Evolutionary conservation across 2,797 vertebrate genomes (phyloP).

Genomic region (Karalla daura): DNA sequence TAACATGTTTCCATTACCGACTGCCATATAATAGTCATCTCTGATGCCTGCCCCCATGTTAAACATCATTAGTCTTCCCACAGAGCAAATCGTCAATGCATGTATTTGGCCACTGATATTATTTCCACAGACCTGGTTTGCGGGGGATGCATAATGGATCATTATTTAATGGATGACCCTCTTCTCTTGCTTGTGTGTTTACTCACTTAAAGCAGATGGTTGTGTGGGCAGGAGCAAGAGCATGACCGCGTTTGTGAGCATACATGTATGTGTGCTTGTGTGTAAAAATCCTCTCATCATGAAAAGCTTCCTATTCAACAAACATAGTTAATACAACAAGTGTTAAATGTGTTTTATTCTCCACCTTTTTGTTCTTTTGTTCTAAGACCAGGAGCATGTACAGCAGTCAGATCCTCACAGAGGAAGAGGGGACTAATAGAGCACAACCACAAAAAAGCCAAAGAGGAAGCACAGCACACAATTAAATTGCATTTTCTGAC

Average conservation of each 20-base stretch:
- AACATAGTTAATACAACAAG: slow-evolving; percentile 26
- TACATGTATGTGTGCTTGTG: neutral
- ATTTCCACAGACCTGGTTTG: neutral
- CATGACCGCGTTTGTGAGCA: slow-evolving; percentile 1
- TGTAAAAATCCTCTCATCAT: neutral
- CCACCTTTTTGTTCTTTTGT: no score
- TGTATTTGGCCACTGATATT: neutral
- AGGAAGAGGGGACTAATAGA: slow-evolving; percentile 8
- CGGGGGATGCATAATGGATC: slow-evolving; percentile 1
- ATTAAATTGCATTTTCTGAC: slow-evolving; percentile 37
- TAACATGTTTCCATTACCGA: neutral
- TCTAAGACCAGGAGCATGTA: slow-evolving; percentile 2
- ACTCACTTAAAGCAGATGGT: slow-evolving; percentile 54
- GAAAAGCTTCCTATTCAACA: neutral
- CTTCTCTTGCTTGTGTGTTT: slow-evolving; percentile 33
- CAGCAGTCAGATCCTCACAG: neutral
- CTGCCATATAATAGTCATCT: neutral
- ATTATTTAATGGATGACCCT: slow-evolving; percentile 29
- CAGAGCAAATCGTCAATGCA: neutral
- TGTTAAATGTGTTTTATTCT: no score
- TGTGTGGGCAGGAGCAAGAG: slow-evolving; percentile 47
- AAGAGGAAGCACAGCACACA: slow-evolving; percentile 43
- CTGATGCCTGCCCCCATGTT: neutral
- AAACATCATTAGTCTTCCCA: slow-evolving; percentile 5
- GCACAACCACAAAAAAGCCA: slow-evolving; percentile 4